A percentile compares a stretch with the other conserved stretches of the same genome.
phyloP scores from a whole-genome alignment of 1,140 invertebrate species.

The Sipha flava region DNA sequence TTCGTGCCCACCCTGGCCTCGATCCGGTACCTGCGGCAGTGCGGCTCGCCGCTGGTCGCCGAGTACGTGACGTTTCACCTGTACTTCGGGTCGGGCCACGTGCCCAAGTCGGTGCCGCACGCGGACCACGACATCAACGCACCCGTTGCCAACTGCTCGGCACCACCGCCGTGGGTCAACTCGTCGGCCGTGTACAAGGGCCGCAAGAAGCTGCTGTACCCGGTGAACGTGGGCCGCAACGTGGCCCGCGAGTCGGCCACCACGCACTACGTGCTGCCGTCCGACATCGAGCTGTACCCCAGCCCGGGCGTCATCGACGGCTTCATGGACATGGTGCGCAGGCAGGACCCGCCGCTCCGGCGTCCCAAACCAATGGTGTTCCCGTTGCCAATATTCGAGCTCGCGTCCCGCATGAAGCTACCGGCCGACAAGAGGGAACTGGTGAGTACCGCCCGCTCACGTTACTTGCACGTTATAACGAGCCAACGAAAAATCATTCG shows the following conservation, averaged over 20 bases:
- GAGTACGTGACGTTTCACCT: constrained; percentile 75
- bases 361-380: constrained; percentile 66
- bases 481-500: too few relatives aligned
- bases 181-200: constrained; percentile 60
- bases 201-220: constrained; percentile 71
- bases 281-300: constrained; percentile 81
- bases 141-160: constrained; percentile 53
- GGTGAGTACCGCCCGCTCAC: constrained; percentile 37
- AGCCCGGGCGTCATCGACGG: constrained; percentile 64
- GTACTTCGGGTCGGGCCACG: constrained; percentile 75
- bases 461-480: too few relatives aligned
- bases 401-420: constrained; percentile 54
- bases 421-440: constrained; percentile 48
- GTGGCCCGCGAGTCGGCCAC: constrained; percentile 70
- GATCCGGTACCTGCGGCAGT: constrained; percentile 53
- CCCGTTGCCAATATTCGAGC: constrained; percentile 74
- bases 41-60: constrained; percentile 53
- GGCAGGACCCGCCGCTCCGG: constrained; percentile 55
- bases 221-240: constrained; percentile 79
- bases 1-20: constrained; percentile 50
- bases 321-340: constrained; percentile 73
- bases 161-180: constrained; percentile 59
- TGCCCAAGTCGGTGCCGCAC: constrained; percentile 66
- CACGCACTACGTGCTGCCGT: constrained; percentile 75
- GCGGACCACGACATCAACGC: constrained; percentile 52